Evolutionary conservation across 2,888 invertebrate species (phyloP).

Genomic region (Trissolcus brochymenae): DNA sequence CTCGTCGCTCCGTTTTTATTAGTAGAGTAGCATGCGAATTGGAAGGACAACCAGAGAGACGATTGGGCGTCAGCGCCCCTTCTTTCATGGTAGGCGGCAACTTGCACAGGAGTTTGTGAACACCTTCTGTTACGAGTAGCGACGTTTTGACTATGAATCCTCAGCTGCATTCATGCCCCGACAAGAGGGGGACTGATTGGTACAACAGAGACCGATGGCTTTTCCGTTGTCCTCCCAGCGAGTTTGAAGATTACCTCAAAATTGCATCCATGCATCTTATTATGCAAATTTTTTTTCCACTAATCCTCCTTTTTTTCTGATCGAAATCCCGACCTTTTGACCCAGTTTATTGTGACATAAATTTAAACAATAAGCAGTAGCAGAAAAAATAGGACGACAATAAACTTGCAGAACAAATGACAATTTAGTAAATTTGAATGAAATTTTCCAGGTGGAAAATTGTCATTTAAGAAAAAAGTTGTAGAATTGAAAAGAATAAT

Average conservation of each 20-base stretch:
- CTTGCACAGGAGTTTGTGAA: neutral
- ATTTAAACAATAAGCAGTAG: too few species aligned
- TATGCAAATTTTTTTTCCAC: conserved; percentile 38
- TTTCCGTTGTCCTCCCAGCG: conserved; percentile 48
- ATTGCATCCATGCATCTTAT: conserved; percentile 58
- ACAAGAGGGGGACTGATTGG: neutral
- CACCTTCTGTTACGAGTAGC: conserved; percentile 19
- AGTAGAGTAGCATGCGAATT: neutral
- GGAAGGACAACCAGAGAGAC: neutral
- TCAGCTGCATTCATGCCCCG: conserved; percentile 5
- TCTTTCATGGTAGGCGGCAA: conserved; percentile 1
- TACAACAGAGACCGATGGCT: conserved; percentile 31
- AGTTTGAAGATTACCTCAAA: conserved; percentile 49
- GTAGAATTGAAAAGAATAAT: too few species aligned
- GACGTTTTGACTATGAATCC: conserved; percentile 21
- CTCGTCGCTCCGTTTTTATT: neutral
- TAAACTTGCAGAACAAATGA: too few species aligned
- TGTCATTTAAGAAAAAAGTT: too few species aligned
- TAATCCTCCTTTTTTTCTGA: conserved; percentile 40
- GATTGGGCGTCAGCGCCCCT: conserved; percentile 11
- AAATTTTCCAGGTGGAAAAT: too few species aligned
- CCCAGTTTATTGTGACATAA: too few species aligned
- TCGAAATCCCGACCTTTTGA: neutral
- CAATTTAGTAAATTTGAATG: too few species aligned
- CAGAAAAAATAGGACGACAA: too few species aligned